Percentiles rank a stretch among this genome's conserved stretches.
Conservation (phyloP, 2,113 vertebrate species). For the Oxyruncus cristatus region DNA sequence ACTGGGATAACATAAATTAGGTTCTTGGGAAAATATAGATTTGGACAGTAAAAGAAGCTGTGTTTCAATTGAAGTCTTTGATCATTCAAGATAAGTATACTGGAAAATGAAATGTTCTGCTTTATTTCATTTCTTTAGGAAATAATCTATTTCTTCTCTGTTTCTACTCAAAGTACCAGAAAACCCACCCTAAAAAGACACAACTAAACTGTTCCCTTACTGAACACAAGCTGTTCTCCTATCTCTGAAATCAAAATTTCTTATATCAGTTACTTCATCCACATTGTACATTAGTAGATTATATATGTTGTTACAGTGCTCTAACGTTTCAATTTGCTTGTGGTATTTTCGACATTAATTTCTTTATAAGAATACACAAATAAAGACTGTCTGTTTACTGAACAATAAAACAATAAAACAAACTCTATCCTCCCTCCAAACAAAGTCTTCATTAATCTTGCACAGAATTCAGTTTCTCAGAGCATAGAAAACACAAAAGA, state of each 20-base stretch:
- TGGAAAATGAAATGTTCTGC: not conserved
- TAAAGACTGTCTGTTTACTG: not conserved
- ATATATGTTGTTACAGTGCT: not conserved
- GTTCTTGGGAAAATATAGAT: not conserved
- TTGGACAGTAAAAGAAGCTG: not conserved
- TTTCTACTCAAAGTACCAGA: not conserved
- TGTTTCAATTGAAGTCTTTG: not conserved
- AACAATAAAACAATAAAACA: not conserved
- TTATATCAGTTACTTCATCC: not conserved
- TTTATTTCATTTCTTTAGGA: not conserved
- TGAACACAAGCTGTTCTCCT: not conserved
- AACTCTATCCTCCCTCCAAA: not conserved
- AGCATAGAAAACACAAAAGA: not conserved
- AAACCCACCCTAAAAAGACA: not conserved
- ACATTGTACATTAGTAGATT: not conserved
- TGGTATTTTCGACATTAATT: not conserved
- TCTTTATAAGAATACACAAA: not conserved
- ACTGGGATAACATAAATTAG: not conserved
- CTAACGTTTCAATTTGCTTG: not conserved
- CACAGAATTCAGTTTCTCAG: not conserved
- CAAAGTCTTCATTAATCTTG: not conserved
- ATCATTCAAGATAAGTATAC: not conserved
- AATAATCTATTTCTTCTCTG: not conserved
- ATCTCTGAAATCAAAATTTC: not conserved
- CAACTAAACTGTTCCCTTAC: not conserved